Percentiles rank a stretch among this genome's conserved stretches.
phyloP scores from a whole-genome alignment of 2,797 vertebrate species.

The Cossypha niveicapilla region DNA sequence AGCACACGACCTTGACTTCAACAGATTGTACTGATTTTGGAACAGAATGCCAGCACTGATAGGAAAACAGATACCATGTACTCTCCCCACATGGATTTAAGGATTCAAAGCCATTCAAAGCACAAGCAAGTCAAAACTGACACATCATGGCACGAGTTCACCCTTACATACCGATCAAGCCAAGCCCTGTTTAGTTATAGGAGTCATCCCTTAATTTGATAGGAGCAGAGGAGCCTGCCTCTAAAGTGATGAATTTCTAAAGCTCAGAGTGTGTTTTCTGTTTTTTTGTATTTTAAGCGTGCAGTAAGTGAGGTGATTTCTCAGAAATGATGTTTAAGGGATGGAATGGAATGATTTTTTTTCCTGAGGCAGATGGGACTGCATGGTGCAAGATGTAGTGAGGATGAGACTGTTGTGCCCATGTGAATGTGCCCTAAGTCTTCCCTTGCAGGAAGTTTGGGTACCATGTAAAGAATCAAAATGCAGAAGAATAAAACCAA shows the following conservation, averaged over 20 bases:
- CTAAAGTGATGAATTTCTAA: not conserved
- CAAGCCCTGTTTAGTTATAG: not conserved
- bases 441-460: not conserved
- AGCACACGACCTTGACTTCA: not conserved
- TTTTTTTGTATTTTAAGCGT: accelerated
- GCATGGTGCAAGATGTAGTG: not conserved
- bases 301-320: not conserved
- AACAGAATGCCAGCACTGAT: not conserved
- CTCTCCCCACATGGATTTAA: not conserved
- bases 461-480: not conserved
- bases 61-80: not conserved
- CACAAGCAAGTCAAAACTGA: not conserved
- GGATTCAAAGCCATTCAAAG: not conserved
- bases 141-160: accelerated
- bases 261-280: not conserved
- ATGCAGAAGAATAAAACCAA: not conserved
- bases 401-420: not conserved
- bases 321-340: not conserved
- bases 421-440: accelerated
- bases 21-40: not conserved
- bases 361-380: not conserved
- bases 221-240: not conserved
- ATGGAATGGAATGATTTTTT: not conserved
- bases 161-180: not conserved
- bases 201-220: not conserved